Evolutionary conservation across 2,113 vertebrate species (phyloP).

Genomic region (Porphyrio hochstetteri): DNA sequence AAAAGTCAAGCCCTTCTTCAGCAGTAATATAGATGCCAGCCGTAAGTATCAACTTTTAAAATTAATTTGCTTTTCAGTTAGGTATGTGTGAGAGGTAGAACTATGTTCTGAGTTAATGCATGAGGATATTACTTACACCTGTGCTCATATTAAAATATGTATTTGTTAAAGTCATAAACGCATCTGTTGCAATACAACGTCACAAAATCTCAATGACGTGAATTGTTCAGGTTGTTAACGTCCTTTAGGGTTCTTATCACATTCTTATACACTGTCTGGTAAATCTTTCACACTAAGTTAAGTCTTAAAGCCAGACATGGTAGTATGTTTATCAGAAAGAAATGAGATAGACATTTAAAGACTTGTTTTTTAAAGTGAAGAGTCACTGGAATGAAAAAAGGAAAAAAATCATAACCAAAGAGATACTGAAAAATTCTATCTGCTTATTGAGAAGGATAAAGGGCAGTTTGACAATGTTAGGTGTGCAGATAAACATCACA

Average conservation of each 20-base stretch:
- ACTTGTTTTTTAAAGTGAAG: background rate
- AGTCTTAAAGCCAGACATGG: background rate
- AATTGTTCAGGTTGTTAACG: background rate
- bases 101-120: background rate
- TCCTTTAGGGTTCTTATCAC: background rate
- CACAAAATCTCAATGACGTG: background rate
- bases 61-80: background rate
- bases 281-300: background rate
- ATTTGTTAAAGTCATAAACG: background rate
- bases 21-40: background rate
- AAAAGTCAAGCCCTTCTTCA: background rate
- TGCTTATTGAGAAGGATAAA: background rate
- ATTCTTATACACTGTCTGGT: background rate
- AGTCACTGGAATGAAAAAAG: background rate
- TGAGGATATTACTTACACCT: background rate
- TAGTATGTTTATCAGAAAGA: background rate
- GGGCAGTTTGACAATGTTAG: background rate
- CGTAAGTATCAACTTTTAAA: background rate
- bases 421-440: background rate
- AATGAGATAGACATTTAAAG: background rate
- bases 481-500: background rate
- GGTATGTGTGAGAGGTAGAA: background rate
- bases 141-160: background rate
- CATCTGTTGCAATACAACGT: background rate
- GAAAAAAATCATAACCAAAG: background rate